Conservation (phyloP, 2,797 vertebrate species). For the Labroides dimidiatus region DNA sequence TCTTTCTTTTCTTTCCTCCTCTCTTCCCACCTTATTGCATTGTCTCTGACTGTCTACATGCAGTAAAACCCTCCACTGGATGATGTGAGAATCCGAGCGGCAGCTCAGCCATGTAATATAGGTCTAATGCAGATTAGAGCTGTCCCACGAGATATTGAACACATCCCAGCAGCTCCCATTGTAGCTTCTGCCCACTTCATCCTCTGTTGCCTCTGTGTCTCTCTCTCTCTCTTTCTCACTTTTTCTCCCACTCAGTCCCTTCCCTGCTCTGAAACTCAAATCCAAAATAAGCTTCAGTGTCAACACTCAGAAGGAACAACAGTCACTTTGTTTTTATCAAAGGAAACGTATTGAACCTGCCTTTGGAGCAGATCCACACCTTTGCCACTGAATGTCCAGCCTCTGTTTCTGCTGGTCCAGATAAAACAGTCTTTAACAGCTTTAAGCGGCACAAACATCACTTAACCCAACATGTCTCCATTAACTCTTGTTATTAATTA, state of each 20-base stretch:
- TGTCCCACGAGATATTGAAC: conserved; percentile 30
- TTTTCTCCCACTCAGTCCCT: conserved; percentile 3
- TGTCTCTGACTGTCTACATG: conserved; percentile 2
- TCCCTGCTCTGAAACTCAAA: conserved; percentile 6
- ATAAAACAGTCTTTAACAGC: background rate
- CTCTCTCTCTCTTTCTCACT: background rate
- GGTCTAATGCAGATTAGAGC: conserved; percentile 59
- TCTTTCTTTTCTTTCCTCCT: background rate
- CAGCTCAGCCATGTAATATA: conserved; percentile 34
- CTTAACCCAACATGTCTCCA: background rate
- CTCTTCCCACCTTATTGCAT: conserved; percentile 5
- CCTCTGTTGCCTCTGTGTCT: background rate
- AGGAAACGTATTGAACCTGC: background rate
- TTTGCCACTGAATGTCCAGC: background rate
- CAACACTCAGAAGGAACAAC: background rate
- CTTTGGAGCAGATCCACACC: background rate
- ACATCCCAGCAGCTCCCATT: no score
- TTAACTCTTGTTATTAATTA: background rate
- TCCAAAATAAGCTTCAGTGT: conserved; percentile 9
- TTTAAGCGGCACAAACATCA: background rate
- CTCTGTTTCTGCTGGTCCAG: no score
- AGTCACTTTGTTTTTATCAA: background rate
- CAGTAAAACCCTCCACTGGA: conserved; percentile 4
- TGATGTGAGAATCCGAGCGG: background rate
- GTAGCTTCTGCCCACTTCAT: background rate